Conservation (phyloP, 2,113 vertebrate species). For the Vimba vimba region DNA sequence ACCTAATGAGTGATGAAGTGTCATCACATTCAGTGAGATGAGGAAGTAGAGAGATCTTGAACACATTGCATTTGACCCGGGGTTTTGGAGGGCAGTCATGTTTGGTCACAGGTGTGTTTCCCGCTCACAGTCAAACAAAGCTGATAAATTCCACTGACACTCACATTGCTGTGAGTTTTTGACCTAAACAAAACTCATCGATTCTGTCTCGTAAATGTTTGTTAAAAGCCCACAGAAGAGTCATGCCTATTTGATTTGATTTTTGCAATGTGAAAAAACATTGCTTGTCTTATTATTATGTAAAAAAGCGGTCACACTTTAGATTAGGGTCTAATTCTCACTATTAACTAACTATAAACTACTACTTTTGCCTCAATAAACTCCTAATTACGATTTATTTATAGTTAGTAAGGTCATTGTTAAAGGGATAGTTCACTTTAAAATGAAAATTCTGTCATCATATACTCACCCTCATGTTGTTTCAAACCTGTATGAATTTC, state of each 20-base stretch:
- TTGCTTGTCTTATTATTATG: background rate
- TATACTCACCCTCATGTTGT: too few relatives aligned
- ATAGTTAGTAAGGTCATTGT: too few relatives aligned
- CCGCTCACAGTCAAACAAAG: background rate
- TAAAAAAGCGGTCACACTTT: too few relatives aligned
- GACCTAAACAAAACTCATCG: too few relatives aligned
- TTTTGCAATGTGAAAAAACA: background rate
- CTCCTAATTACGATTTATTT: too few relatives aligned
- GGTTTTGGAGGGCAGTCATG: background rate
- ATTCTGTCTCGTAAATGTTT: background rate
- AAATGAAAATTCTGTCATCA: too few relatives aligned
- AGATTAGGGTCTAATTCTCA: too few relatives aligned
- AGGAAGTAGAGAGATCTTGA: background rate
- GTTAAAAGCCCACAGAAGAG: background rate
- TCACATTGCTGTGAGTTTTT: too few relatives aligned
- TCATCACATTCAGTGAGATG: conserved; percentile 1
- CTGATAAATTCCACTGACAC: conserved; percentile 51
- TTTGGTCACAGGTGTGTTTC: conserved; percentile 16
- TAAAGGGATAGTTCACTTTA: too few relatives aligned
- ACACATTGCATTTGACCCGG: conserved; percentile 4
- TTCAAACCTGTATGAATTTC: too few relatives aligned
- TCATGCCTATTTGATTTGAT: background rate
- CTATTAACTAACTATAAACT: too few relatives aligned
- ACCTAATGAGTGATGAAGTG: conserved; percentile 43
- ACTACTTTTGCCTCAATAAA: too few relatives aligned